Evolutionary conservation across 2,797 vertebrate genomes (phyloP).

Genomic region (Sebastolobus altivelis): DNA sequence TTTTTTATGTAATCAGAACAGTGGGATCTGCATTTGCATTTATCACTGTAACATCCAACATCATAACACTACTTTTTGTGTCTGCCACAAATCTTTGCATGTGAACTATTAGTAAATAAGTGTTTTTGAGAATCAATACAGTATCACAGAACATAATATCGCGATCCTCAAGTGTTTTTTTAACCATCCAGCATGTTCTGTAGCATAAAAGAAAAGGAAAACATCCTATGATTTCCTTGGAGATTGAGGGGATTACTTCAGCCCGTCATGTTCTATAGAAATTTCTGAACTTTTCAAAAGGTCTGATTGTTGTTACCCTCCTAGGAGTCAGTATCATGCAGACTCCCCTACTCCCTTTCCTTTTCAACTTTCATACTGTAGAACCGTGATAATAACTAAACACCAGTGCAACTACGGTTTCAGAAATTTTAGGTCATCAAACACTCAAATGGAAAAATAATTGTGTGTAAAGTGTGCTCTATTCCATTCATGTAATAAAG

Average conservation of each 20-base stretch:
- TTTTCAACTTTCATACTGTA: constrained; percentile 3
- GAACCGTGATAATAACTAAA: constrained; percentile 24
- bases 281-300: background rate
- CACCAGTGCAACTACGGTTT: background rate
- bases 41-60: no score
- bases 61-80: no score
- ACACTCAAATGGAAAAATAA: constrained; percentile 56
- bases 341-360: background rate
- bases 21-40: no score
- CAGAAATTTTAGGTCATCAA: constrained; percentile 49
- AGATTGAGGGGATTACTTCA: background rate
- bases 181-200: background rate
- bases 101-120: no score
- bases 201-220: background rate
- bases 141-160: no score
- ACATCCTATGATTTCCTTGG: background rate
- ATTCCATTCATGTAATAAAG: constrained; percentile 56
- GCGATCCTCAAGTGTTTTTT: background rate
- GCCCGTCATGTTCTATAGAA: background rate
- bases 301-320: constrained; percentile 4
- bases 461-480: constrained; percentile 52
- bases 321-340: background rate
- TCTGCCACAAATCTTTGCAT: no score
- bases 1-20: no score
- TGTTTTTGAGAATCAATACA: no score